Base-by-base conservation (phyloP, 2,113 vertebrate species). In the Zosterops pallidus region DNA sequence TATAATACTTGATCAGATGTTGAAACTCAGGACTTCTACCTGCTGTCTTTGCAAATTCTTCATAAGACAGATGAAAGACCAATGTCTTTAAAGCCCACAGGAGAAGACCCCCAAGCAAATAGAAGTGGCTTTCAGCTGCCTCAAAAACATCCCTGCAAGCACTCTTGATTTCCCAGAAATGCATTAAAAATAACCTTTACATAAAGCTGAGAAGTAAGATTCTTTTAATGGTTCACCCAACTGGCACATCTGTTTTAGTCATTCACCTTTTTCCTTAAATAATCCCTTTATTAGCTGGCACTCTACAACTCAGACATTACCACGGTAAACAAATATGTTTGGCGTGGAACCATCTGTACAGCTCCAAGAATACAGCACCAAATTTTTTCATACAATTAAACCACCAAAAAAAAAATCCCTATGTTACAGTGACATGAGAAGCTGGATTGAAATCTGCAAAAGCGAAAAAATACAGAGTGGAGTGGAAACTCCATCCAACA, bases 271-370 rank as follows among this genome's bases (percentile, higher is more conserved):
- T 95, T 97, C 90, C 89, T 97, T 95, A 97, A 96, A 97, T 97
- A 97, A 97, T 97, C 96, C 86, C 92, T 97, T 98, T 97, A 98
- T 97, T 97, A 98, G 92, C 83, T 97, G 94, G 96, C 96, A 96
- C 80, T 93, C 96, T 95, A 89, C 85, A 95, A 92, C 90, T 97
- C 95, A 98, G 98, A 97, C 96, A 97, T 97, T 96, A 97, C 96
- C 89, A 96, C 14, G 92, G 94, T 97, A 98, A 98, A 98, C 96
- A 97, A 97, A 96, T 98, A 98, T 97, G 96, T 93, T 97, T 95
- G 94, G 97, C 94, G 78, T 60, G 68, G 91, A 97, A 97, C 86
- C 90, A 96, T 92, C 65, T 89, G 65, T 53, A 84, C 49, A 86
- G 68, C 37, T 97, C 94, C 96, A 97, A 94, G 93, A 95, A 96